These are phyloP conservation scores for Octopus sinensis DNA, from an alignment of 1,140 invertebrate species.

Conservation along the genomic window DNA sequence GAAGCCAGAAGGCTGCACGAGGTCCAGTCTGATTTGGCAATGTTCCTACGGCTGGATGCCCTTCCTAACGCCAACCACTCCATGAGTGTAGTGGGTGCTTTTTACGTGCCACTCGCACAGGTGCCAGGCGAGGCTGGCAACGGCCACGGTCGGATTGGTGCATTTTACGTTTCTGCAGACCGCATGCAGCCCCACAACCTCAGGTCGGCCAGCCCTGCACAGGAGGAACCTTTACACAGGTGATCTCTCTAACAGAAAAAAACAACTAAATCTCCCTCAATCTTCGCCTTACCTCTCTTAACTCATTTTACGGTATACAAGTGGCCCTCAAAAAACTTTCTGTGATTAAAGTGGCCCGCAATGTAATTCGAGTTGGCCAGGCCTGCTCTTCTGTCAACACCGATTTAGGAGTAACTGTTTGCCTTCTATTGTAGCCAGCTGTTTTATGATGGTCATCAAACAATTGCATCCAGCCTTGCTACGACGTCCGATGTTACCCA, in stretches of 20 bases:
- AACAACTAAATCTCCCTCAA: not conserved
- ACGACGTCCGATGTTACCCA: conserved; percentile 81
- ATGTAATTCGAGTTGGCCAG: conserved; percentile 13
- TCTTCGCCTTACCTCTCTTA: not conserved
- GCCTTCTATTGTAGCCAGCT: conserved; percentile 63
- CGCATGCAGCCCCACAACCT: too few species aligned
- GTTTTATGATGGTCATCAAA: conserved; percentile 83
- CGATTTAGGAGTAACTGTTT: conserved; percentile 69
- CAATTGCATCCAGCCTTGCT: conserved; percentile 79
- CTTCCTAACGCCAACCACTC: too few species aligned
- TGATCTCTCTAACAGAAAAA: not conserved
- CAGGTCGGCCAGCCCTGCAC: too few species aligned
- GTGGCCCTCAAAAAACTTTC: not conserved
- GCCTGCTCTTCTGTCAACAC: conserved; percentile 45
- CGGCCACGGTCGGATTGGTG: too few species aligned
- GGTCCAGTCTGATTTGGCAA: too few species aligned
- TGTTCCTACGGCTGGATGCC: too few species aligned
- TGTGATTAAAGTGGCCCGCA: not conserved
- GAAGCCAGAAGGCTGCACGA: too few species aligned
- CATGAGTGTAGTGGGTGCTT: too few species aligned
- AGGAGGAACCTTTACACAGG: not conserved
- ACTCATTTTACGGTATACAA: not conserved
- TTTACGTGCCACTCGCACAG: too few species aligned
- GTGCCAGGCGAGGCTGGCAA: too few species aligned
- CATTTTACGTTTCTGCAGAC: too few species aligned